These are phyloP conservation scores for Coelogynopora nodosa DNA, from an alignment of 2,888 invertebrate species.

Conservation along the genomic window DNA sequence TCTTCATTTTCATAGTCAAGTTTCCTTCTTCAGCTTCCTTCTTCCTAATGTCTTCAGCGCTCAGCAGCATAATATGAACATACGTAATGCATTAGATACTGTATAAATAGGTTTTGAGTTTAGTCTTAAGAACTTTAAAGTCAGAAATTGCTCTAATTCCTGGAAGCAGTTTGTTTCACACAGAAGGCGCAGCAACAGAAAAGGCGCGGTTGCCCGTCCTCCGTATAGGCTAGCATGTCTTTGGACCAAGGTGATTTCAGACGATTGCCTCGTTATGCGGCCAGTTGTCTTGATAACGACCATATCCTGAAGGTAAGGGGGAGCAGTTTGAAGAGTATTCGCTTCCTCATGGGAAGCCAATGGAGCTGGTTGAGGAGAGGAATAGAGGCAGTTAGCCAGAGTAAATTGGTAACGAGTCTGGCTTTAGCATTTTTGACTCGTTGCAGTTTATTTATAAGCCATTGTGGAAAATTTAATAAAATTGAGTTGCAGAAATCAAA, in stretches of 20 bases:
- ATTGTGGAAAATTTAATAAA: not conserved
- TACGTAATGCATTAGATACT: not conserved
- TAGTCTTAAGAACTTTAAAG: not conserved
- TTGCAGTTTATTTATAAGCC: conserved; percentile 1
- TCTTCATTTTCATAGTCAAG: too few relatives aligned
- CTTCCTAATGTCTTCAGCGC: not conserved
- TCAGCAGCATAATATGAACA: not conserved
- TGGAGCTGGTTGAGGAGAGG: conserved; percentile 5
- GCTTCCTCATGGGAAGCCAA: conserved; percentile 16
- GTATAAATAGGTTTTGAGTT: not conserved
- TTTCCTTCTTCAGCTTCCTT: too few relatives aligned
- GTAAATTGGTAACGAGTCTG: conserved; percentile 13
- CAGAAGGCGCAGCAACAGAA: not conserved
- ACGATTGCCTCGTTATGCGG: not conserved
- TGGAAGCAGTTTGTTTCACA: not conserved
- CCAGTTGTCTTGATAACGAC: conserved; percentile 7
- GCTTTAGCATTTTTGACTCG: conserved; percentile 2
- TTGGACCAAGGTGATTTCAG: not conserved
- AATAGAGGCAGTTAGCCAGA: not conserved
- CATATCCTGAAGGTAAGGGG: not conserved
- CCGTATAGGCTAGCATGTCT: not conserved
- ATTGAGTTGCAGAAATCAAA: conserved; percentile 24
- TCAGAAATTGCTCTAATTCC: not conserved
- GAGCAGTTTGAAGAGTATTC: conserved; percentile 13
- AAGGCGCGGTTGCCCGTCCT: not conserved